Evolutionary conservation across 64 coral and sea anemone species (phyloP).

Genomic region (Porites australiensis): DNA sequence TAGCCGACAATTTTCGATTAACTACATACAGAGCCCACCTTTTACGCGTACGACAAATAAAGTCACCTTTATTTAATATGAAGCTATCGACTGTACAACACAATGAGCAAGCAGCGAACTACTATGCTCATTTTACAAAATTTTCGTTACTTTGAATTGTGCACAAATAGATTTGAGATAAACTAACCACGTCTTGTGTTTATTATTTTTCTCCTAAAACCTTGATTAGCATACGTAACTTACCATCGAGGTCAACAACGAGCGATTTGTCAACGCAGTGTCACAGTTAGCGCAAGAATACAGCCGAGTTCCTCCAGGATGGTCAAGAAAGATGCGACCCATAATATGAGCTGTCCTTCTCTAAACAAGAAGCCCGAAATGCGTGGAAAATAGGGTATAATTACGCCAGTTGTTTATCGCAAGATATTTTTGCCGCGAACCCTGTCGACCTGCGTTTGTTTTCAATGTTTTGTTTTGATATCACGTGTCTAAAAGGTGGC

Average conservation of each 20-base stretch:
- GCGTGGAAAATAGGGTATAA: not conserved
- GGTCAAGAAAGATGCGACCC: constrained; percentile 96
- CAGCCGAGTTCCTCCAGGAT: constrained; percentile 93
- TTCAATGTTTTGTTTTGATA: constrained; percentile 62
- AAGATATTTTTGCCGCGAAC: constrained; percentile 19
- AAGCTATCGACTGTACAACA: no score
- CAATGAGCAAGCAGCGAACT: not conserved
- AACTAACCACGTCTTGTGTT: not conserved
- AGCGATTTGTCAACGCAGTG: constrained; percentile 99
- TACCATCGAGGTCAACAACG: constrained; percentile 96
- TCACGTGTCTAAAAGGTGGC: constrained; percentile 43
- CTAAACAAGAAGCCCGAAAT: not conserved
- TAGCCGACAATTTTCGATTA: no score
- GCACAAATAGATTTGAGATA: not conserved
- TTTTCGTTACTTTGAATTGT: not conserved
- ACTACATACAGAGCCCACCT: no score
- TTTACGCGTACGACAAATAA: no score
- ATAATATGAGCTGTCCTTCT: constrained; percentile 19
- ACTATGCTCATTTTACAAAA: not conserved
- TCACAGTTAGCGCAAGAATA: constrained; percentile 99
- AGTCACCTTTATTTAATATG: no score
- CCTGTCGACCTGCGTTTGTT: not conserved
- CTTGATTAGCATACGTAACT: not conserved
- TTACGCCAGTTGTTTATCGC: not conserved
- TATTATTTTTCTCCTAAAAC: not conserved